Evolutionary conservation across 2,888 invertebrate species (phyloP).

Genomic region (Bembecia ichneumoniformis): DNA sequence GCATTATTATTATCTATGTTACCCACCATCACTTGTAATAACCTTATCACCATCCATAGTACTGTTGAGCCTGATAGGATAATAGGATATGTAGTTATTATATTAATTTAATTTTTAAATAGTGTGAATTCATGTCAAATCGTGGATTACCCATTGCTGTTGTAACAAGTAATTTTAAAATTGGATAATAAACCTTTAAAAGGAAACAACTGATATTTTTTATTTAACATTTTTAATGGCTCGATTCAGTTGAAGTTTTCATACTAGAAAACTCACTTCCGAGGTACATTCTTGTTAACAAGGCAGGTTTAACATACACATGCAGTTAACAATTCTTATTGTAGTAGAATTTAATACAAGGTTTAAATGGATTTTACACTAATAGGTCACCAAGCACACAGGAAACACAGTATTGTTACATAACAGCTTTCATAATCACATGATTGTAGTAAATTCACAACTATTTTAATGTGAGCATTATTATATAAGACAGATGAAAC

Average conservation of each 20-base stretch:
- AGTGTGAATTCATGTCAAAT: not conserved
- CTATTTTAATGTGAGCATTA: constrained; percentile 27
- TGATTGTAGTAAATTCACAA: constrained; percentile 45
- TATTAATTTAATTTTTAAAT: too few relatives aligned
- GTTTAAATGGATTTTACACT: too few relatives aligned
- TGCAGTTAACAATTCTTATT: not conserved
- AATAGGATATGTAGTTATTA: too few relatives aligned
- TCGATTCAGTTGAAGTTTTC: constrained; percentile 30
- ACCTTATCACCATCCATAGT: too few relatives aligned
- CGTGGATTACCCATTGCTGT: not conserved
- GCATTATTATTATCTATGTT: too few relatives aligned
- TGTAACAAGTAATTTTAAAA: not conserved
- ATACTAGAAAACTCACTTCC: constrained; percentile 51
- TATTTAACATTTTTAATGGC: not conserved
- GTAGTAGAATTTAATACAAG: too few relatives aligned
- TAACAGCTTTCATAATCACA: constrained; percentile 54
- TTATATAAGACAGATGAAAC: constrained; percentile 26
- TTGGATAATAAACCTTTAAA: not conserved
- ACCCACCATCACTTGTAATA: too few relatives aligned
- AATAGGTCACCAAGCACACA: constrained; percentile 18
- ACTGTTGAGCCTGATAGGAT: too few relatives aligned
- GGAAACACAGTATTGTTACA: constrained; percentile 44
- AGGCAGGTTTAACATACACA: constrained; percentile 1
- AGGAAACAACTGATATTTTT: not conserved
- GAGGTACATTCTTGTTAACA: constrained; percentile 18